These are phyloP conservation scores for Eriocheir sinensis DNA, from an alignment of 1,140 invertebrate species.

Conservation along the genomic window DNA sequence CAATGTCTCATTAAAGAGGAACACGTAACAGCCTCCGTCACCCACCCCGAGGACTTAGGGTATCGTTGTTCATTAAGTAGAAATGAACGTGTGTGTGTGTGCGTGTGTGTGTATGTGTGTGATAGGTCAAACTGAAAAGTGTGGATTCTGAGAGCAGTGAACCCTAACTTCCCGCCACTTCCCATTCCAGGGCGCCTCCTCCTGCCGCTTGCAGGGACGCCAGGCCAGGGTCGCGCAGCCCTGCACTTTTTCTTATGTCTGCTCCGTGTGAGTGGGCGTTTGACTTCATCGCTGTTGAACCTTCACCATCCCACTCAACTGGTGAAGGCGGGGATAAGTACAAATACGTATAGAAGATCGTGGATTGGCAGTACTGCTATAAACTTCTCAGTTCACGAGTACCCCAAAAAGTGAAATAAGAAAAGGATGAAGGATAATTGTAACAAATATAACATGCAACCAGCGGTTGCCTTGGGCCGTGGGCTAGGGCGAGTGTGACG, in stretches of 20 bases:
- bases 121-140: background rate
- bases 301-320: background rate
- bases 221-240: background rate
- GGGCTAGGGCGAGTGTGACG: background rate
- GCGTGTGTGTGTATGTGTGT: constrained; percentile 46
- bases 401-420: no score
- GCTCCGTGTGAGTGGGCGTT: background rate
- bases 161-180: background rate
- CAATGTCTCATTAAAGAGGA: background rate
- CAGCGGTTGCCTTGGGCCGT: no score
- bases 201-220: background rate
- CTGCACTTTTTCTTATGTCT: background rate
- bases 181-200: background rate
- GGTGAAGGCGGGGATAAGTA: background rate
- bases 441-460: no score
- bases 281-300: background rate
- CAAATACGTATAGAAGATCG: background rate
- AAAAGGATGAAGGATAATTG: no score
- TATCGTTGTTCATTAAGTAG: background rate
- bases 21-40: background rate
- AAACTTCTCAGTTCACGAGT: no score
- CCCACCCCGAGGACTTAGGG: background rate
- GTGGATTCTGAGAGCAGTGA: background rate
- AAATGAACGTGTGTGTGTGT: constrained; percentile 35
- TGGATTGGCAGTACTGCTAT: background rate